Evolutionary conservation across 2,113 vertebrate genomes (phyloP), one percentile per base, ranked within the genome.

Genomic region (Dipodomys stephensi): DNA sequence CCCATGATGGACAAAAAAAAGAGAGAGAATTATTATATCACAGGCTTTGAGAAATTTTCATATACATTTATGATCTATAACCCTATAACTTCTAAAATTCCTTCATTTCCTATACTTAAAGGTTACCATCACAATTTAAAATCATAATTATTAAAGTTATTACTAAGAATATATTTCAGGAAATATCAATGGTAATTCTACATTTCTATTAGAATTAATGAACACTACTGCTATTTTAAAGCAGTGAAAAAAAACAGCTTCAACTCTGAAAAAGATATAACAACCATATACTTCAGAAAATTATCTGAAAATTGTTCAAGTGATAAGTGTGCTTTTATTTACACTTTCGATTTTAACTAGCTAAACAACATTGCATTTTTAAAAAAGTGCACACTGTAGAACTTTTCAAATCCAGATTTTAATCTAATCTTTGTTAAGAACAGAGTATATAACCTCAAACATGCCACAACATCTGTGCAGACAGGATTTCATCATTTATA

Each of bases 301-400:
- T 96, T 11, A 83, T 85, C 93, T 97, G 93, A 87, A 97, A 96
- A 87, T 23, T 93, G 11, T 20, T 87, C 57, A 97, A 92, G 83
- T 83, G 96, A 19, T 86, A 92, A 79, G 67, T 96, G 95, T 68
- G 87, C 57, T 98, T 95, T 94, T 97, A 95, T 97, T 97, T 95
- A 96, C 97, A 83, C 92, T 97, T 96, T 95, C 92, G 83, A 94
- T 97, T 97, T 96, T 96, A 97, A 96, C 82, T 91, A 96, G 65
- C 95, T 96, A 88, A 87, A 93, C 93, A 97, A 97, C 96, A 97
- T 86, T 94, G 73, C 96, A 96, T 94, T 96, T 96, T 98, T 96
- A 96, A 98, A 97, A 97, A 98, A 97, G 92, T 96, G 92, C 96
- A 91, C 13, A 57, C 4, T 83, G 7, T 11, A 68, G 44, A 11